phyloP scores from a whole-genome alignment of 2,113 vertebrate species.

The Phalacrocorax aristotelis region DNA sequence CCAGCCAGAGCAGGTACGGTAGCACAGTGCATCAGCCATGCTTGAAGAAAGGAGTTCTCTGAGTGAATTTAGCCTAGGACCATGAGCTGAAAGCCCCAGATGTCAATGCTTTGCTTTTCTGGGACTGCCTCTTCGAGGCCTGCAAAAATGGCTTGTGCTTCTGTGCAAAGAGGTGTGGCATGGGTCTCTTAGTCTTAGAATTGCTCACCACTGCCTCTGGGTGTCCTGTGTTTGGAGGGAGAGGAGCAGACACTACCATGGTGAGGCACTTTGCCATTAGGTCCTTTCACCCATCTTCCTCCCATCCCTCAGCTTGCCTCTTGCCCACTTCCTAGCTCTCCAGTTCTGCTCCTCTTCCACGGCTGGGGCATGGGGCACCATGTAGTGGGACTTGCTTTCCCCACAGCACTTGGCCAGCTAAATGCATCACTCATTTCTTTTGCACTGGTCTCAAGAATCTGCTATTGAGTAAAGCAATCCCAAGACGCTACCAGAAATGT shows the following conservation, averaged over 20 bases:
- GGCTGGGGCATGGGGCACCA: background rate
- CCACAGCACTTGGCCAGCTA: background rate
- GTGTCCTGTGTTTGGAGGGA: background rate
- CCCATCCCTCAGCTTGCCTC: no score
- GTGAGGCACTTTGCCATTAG: background rate
- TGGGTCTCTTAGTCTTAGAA: background rate
- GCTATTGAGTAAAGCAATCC: background rate
- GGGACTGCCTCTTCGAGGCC: background rate
- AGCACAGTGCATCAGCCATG: background rate
- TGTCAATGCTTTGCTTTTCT: background rate
- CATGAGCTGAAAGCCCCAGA: background rate
- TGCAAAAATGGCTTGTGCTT: background rate
- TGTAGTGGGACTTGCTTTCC: rapidly evolving
- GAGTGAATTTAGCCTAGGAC: background rate
- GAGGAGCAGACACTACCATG: background rate
- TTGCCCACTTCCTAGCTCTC: background rate
- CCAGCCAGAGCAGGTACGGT: background rate
- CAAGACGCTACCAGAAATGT: background rate
- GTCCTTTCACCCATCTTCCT: background rate
- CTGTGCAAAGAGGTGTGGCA: background rate
- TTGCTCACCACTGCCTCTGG: background rate
- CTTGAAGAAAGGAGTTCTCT: background rate
- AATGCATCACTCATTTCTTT: background rate
- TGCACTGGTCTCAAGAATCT: background rate
- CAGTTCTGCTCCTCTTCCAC: background rate